Percentiles rank a stretch among this genome's conserved stretches.
Conservation (phyloP, 2,113 vertebrate genomes). For the Gymnocephalus cernua region DNA sequence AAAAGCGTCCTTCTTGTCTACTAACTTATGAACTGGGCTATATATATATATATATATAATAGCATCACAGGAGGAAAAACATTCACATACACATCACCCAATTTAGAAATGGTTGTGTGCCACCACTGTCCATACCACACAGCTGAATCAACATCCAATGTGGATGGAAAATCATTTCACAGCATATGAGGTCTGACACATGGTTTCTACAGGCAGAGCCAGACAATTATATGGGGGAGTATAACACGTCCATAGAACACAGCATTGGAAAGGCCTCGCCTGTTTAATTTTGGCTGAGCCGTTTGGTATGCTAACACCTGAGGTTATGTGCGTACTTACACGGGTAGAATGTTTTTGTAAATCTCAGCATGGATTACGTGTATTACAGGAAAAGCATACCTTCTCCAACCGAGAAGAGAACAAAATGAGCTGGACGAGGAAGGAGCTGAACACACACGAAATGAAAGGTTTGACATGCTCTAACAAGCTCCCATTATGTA, state of each 20-base stretch:
- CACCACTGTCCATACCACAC: not conserved
- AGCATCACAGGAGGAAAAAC: not conserved
- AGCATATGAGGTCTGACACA: constrained; percentile 9
- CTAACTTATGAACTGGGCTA: not conserved
- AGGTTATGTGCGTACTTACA: constrained; percentile 4
- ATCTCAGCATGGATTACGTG: constrained; percentile 43
- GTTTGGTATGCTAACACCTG: constrained; percentile 1
- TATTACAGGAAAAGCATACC: constrained; percentile 16
- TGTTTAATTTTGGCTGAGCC: constrained; percentile 5
- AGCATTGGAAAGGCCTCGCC: not conserved
- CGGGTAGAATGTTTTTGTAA: not conserved
- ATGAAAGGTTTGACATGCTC: constrained; percentile 21
- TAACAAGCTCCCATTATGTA: not conserved
- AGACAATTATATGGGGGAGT: constrained; percentile 1
- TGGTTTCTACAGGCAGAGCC: not conserved
- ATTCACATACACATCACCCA: not conserved
- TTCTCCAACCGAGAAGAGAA: constrained; percentile 5
- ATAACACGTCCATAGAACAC: not conserved
- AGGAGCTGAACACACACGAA: constrained; percentile 37
- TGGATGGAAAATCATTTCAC: not conserved
- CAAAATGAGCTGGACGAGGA: constrained; percentile 31
- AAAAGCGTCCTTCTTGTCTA: not conserved
- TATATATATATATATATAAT: too few relatives aligned
- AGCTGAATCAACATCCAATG: constrained; percentile 8
- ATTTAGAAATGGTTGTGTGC: not conserved